Conservation (phyloP, 2,888 invertebrate genomes). For the Synergus itoensis region DNA sequence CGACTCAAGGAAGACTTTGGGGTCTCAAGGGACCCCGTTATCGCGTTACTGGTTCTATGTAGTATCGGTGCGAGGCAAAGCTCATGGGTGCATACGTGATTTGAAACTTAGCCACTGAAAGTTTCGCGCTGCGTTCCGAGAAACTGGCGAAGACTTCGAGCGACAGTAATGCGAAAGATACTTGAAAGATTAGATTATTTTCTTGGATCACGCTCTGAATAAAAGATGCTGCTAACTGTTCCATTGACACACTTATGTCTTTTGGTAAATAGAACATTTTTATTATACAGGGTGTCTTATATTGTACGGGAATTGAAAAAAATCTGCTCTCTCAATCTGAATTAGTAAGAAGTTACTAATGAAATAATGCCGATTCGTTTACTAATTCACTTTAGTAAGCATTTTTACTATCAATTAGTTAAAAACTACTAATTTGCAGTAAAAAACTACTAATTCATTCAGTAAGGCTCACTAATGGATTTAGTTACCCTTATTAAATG, state of each 20-base stretch:
- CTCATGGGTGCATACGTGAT: conserved; percentile 59
- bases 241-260: conserved; percentile 3
- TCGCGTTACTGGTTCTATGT: conserved; percentile 53
- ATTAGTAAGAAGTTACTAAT: too few relatives aligned
- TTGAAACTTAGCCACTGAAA: conserved; percentile 53
- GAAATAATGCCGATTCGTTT: too few relatives aligned
- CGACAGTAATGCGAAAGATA: conserved; percentile 29
- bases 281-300: too few relatives aligned
- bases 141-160: conserved; percentile 39
- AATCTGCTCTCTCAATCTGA: too few relatives aligned
- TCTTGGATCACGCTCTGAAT: conserved; percentile 29
- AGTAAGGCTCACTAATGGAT: too few relatives aligned
- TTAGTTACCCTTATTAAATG: too few relatives aligned
- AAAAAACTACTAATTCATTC: too few relatives aligned
- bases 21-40: conserved; percentile 55
- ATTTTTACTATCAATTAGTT: too few relatives aligned
- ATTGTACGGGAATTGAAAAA: too few relatives aligned
- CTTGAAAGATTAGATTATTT: conserved; percentile 39
- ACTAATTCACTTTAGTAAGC: too few relatives aligned
- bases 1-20: conserved; percentile 48
- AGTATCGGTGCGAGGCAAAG: conserved; percentile 52
- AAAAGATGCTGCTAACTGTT: conserved; percentile 24
- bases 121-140: conserved; percentile 42
- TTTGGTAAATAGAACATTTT: background rate
- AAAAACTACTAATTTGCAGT: too few relatives aligned